Conservation (phyloP, 2,113 vertebrate genomes). For the Semicossyphus pulcher region DNA sequence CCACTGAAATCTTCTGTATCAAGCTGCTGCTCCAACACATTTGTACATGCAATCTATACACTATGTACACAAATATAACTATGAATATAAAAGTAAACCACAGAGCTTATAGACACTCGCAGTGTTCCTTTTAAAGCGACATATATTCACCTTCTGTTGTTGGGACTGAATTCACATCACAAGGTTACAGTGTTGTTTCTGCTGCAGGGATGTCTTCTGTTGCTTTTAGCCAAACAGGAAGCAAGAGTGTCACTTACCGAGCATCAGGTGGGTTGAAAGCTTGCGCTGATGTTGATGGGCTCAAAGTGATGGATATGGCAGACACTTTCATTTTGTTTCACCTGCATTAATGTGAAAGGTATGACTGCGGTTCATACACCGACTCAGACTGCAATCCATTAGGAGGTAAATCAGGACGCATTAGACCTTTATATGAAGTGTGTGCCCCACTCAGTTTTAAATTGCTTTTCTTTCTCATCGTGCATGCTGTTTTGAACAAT, state of each 20-base stretch:
- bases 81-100: neutral
- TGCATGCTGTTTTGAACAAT: constrained; percentile 1
- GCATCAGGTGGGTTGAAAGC: constrained; percentile 27
- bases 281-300: constrained; percentile 14
- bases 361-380: constrained; percentile 20
- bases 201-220: neutral
- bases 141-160: neutral
- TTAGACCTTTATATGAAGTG: constrained; percentile 24
- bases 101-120: neutral
- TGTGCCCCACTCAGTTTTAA: constrained; percentile 11
- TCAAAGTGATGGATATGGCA: constrained; percentile 31
- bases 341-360: constrained; percentile 39
- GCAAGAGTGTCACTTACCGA: constrained; percentile 10
- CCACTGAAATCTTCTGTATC: too few species aligned
- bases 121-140: neutral
- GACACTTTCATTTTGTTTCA: constrained; percentile 42
- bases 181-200: neutral
- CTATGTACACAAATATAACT: neutral
- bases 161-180: neutral
- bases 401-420: constrained; percentile 39
- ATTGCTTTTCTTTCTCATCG: neutral
- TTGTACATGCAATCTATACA: neutral
- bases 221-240: constrained; percentile 14
- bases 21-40: too few species aligned
- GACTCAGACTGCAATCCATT: constrained; percentile 29